Evolutionary conservation across 2,797 vertebrate species (phyloP).

Genomic region (Chrosomus eos): DNA sequence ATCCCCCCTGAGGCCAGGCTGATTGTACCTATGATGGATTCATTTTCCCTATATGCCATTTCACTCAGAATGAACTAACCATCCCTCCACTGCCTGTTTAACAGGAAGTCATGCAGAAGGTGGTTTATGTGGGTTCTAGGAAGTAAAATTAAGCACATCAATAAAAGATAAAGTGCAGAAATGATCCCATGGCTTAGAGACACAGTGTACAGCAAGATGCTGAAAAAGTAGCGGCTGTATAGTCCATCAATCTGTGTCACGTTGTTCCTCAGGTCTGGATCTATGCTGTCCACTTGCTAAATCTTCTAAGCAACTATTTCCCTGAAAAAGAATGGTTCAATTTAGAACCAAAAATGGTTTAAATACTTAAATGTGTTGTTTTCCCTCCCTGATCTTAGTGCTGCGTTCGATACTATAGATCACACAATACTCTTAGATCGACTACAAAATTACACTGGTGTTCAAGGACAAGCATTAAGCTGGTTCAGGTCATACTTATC

Average conservation of each 20-base stretch:
- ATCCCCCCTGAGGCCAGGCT: conserved; percentile 47
- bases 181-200: conserved; percentile 30
- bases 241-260: conserved; percentile 4
- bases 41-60: conserved; percentile 53
- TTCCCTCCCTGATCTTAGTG: too few relatives aligned
- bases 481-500: too few relatives aligned
- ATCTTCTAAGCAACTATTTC: neutral
- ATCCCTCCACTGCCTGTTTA: conserved; percentile 70
- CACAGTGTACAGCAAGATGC: conserved; percentile 1
- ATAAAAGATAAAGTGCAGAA: conserved; percentile 44
- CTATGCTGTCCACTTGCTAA: neutral
- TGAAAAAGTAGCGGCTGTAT: conserved; percentile 16
- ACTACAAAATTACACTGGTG: too few relatives aligned
- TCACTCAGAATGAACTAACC: conserved; percentile 60
- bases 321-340: neutral
- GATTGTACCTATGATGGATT: conserved; percentile 53
- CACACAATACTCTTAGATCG: too few relatives aligned
- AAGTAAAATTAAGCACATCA: conserved; percentile 46
- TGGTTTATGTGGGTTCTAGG: conserved; percentile 43
- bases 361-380: too few relatives aligned
- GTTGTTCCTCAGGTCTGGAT: neutral
- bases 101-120: conserved; percentile 51
- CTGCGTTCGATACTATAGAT: too few relatives aligned
- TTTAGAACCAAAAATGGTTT: neutral
- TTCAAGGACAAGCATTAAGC: too few relatives aligned